Base-by-base conservation (phyloP, 1,140 invertebrate species). In the Thaumetopoea pityocampa region DNA sequence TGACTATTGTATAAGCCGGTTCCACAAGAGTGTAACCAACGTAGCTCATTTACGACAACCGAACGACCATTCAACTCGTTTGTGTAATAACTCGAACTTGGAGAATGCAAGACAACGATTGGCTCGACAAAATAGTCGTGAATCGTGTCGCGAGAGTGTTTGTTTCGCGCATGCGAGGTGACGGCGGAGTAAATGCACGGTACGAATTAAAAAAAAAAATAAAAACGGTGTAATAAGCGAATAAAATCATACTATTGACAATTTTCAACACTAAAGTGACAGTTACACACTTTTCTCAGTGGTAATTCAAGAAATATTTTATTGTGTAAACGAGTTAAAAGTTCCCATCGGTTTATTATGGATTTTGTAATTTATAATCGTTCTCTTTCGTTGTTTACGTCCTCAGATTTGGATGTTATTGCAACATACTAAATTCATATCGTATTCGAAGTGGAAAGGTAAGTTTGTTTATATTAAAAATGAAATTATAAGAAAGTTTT, bases 51-150 rank as follows among this genome's bases (percentile, higher is more conserved):
- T 45, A 47, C 37, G 34, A 54, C 41, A 51, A 29, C 29, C 34
- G 28, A 46, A n/a, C 29, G 56, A 34, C 45, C 55, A 53, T 62
- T 64, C 47, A 36, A 67, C 51, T 69, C 47, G 52, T 51, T 52
- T 45, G 66, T 46, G 22, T 77, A 52, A 63, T 66, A 70, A 41
- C 46, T 40, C 56, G 44, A 59, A 63, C 61, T 73, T 55, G 55
- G 68, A 73, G 68, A 78, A 70, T 63, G 67, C 60, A 58, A 61
- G 30, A 24, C 43, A 30, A 15, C 51, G 46, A 70, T 67, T 72
- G 61, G 62, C 22, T 22, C 48, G 36, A 41, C 26, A 14, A 51
- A 29, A 50, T 61, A 73, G 69, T 74, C 62, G 58, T 53, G 49
- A n/a, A n/a, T 42, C 51, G 54, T 48, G 58, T 65, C 53, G 54